These are phyloP conservation scores for Phortica variegata DNA, from an alignment of 1,140 invertebrate species.

Conservation along the genomic window DNA sequence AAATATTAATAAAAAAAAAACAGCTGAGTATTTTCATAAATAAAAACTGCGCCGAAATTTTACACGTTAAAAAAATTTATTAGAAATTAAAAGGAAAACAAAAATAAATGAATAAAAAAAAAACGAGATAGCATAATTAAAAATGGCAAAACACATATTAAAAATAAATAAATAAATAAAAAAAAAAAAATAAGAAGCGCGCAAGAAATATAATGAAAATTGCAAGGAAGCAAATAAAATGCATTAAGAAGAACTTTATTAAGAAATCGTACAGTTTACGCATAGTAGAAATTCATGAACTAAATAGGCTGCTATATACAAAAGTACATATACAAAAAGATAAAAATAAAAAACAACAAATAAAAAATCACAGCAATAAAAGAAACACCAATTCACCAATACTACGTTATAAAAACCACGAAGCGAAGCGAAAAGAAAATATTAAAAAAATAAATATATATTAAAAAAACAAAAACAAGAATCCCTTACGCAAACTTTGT, in stretches of 20 bases:
- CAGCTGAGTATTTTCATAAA: too few relatives aligned
- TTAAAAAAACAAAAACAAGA: too few relatives aligned
- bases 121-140: slow-evolving; percentile 6
- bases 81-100: too few relatives aligned
- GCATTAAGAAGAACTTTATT: slow-evolving; percentile 24
- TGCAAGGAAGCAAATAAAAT: slow-evolving; percentile 8
- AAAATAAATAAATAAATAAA: slow-evolving; percentile 10
- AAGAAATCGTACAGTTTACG: too few relatives aligned
- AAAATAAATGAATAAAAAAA: slow-evolving; percentile 6
- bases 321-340: slow-evolving; percentile 14
- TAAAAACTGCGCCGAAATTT: too few relatives aligned
- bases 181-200: slow-evolving; percentile 2
- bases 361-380: slow-evolving; percentile 3
- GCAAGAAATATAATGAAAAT: slow-evolving; percentile 3
- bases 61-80: too few relatives aligned
- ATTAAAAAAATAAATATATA: too few relatives aligned
- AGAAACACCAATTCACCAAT: slow-evolving; percentile 9
- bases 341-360: slow-evolving; percentile 7
- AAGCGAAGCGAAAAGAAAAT: background rate
- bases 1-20: too few relatives aligned
- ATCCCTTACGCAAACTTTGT: too few relatives aligned
- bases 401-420: slow-evolving; percentile 23
- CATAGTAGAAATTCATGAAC: too few relatives aligned
- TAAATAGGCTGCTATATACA: too few relatives aligned
- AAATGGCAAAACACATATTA: slow-evolving; percentile 3